phyloP scores from a whole-genome alignment of 2,888 invertebrate species.

The Drosophila pseudotalamancana region DNA sequence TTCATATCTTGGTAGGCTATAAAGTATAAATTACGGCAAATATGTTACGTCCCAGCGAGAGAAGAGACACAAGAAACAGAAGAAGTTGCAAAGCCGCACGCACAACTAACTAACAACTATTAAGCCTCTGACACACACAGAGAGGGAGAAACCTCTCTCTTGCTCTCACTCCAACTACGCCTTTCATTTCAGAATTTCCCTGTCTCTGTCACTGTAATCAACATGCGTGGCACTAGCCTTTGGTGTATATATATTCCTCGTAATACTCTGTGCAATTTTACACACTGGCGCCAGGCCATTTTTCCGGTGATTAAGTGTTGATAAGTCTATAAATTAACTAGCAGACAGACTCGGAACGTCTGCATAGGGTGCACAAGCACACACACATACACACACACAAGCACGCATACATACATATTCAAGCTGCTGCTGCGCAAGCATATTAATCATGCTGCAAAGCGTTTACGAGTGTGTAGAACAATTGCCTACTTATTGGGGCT shows the following conservation, averaged over 20 bases:
- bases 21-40: constrained; percentile 79
- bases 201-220: constrained; percentile 58
- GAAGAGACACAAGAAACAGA: constrained; percentile 12
- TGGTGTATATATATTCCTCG: constrained; percentile 4
- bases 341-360: constrained; percentile 53
- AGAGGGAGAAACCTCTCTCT: constrained; percentile 7
- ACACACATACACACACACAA: not conserved
- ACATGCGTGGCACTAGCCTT: constrained; percentile 67
- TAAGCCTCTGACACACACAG: constrained; percentile 55
- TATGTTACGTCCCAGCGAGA: constrained; percentile 52
- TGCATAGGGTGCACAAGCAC: constrained; percentile 13
- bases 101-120: constrained; percentile 80
- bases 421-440: constrained; percentile 21
- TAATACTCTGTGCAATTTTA: constrained; percentile 61
- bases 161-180: not conserved
- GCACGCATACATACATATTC: not conserved
- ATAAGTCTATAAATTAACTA: constrained; percentile 78
- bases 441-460: constrained; percentile 68
- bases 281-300: constrained; percentile 61
- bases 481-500: constrained; percentile 52
- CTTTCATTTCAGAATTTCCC: constrained; percentile 4
- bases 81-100: constrained; percentile 47
- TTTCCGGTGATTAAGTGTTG: constrained; percentile 80
- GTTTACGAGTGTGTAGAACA: constrained; percentile 51
- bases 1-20: constrained; percentile 77